These are phyloP conservation scores for Neodiprion pinetum DNA, from an alignment of 1,140 invertebrate species.

Conservation along the genomic window DNA sequence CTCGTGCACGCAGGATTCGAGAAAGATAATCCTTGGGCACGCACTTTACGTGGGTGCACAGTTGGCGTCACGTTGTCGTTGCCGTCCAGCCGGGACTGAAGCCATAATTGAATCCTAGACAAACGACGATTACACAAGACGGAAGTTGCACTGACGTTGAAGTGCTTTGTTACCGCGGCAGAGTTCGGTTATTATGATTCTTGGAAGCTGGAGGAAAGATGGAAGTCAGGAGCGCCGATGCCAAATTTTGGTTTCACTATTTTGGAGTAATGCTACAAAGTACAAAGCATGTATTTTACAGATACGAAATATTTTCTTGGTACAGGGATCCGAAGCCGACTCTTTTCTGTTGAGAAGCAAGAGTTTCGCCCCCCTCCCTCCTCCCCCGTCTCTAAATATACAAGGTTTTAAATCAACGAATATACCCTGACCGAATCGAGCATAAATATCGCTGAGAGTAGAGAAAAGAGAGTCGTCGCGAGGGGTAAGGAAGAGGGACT, in stretches of 20 bases:
- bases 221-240: not conserved
- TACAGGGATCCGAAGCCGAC: too few relatives aligned
- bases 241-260: too few relatives aligned
- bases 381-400: not conserved
- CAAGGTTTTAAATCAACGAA: not conserved
- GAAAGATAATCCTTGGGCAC: too few relatives aligned
- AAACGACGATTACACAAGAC: slow-evolving; percentile 43
- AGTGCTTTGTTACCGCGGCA: not conserved
- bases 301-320: too few relatives aligned
- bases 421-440: not conserved
- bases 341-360: too few relatives aligned
- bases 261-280: too few relatives aligned
- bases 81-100: not conserved
- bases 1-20: too few relatives aligned
- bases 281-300: too few relatives aligned
- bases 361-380: too few relatives aligned
- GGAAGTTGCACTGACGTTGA: slow-evolving; percentile 29
- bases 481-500: not conserved
- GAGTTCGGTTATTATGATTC: not conserved
- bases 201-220: not conserved
- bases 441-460: not conserved
- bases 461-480: not conserved
- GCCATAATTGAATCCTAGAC: slow-evolving; percentile 42
- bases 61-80: too few relatives aligned
- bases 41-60: too few relatives aligned